phyloP scores from a whole-genome alignment of 1,140 invertebrate species.

The Ptiloglossa arizonensis region DNA sequence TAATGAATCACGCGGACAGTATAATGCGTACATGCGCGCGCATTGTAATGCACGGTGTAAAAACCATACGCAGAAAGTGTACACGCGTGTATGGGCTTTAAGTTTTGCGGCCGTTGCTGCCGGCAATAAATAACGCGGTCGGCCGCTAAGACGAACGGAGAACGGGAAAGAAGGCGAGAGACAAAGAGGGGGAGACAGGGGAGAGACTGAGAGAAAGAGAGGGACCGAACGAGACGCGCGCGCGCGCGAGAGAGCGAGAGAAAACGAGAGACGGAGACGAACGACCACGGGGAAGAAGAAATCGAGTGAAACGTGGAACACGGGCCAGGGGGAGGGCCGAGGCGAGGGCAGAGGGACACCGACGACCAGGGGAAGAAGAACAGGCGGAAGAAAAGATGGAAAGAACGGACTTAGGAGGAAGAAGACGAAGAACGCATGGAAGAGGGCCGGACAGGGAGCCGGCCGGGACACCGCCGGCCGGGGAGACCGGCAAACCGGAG shows the following conservation, averaged over 20 bases:
- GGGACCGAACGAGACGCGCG: background rate
- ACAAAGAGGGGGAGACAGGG: background rate
- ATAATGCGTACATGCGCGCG: conserved; percentile 72
- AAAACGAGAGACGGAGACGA: no score
- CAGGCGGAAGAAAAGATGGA: conserved; percentile 16
- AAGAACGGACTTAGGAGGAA: conserved; percentile 35
- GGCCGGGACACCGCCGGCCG: background rate
- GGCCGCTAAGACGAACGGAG: conserved; percentile 55
- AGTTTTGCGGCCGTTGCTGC: conserved; percentile 64
- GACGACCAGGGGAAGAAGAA: conserved; percentile 27
- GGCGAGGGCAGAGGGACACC: background rate
- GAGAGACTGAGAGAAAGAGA: no score
- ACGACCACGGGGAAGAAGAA: conserved; percentile 32
- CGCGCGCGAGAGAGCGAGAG: background rate
- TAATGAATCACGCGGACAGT: conserved; percentile 78
- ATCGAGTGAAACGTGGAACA: conserved; percentile 21
- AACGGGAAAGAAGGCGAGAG: conserved; percentile 33
- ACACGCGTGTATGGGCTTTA: conserved; percentile 65
- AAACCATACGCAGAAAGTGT: conserved; percentile 67
- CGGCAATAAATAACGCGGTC: conserved; percentile 71
- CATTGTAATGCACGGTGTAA: conserved; percentile 73
- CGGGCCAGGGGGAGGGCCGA: background rate
- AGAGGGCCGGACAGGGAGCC: conserved; percentile 24
- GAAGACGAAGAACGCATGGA: conserved; percentile 25
- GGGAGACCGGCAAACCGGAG: background rate